phyloP scores from a whole-genome alignment of 2,888 invertebrate genomes.

The Drosophila helvetica region DNA sequence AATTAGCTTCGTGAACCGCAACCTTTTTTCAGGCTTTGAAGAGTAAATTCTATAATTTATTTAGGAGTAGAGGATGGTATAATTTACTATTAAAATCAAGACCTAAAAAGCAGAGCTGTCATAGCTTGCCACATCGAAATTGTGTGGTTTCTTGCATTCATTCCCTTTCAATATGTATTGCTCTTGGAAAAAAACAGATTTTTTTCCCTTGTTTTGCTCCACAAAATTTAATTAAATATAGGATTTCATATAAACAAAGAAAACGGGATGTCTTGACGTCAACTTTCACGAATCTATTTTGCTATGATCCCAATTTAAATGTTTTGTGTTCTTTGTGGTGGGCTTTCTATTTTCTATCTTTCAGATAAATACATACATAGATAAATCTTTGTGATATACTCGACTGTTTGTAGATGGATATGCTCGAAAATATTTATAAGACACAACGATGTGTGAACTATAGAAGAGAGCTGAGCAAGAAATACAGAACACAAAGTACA shows the following conservation, averaged over 20 bases:
- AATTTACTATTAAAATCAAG: no score
- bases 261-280: conserved; percentile 64
- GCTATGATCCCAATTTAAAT: conserved; percentile 30
- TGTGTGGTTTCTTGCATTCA: no score
- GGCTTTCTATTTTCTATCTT: conserved; percentile 25
- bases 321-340: conserved; percentile 43
- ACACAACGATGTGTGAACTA: conserved; percentile 57
- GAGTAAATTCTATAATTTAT: no score
- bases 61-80: no score
- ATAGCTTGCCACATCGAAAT: no score
- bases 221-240: conserved; percentile 32
- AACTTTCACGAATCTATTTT: conserved; percentile 25
- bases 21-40: no score
- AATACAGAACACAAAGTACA: conserved; percentile 38
- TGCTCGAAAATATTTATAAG: conserved; percentile 54
- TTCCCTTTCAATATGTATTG: no score
- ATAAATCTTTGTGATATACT: conserved; percentile 59
- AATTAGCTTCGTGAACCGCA: no score
- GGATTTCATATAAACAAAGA: conserved; percentile 41
- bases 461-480: conserved; percentile 28
- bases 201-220: conserved; percentile 23
- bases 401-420: conserved; percentile 6
- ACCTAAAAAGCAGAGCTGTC: no score
- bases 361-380: conserved; percentile 45
- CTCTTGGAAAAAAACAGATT: not conserved